Percentiles rank a stretch among this genome's conserved stretches.
These are phyloP conservation scores for Camponotus fellah DNA, from an alignment of 2,888 invertebrate genomes.

Conservation along the genomic window DNA sequence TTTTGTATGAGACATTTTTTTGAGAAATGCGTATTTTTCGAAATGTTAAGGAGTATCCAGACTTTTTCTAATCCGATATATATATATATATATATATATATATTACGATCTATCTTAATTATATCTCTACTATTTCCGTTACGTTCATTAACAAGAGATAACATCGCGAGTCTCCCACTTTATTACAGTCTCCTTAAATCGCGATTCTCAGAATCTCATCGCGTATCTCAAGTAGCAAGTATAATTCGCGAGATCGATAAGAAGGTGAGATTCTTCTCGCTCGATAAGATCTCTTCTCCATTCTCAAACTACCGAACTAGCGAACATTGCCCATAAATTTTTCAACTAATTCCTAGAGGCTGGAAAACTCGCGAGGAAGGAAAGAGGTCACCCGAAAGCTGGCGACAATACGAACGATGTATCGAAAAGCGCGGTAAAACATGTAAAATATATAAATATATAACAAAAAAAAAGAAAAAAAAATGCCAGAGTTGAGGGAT, in stretches of 20 bases:
- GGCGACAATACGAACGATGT: slow-evolving; percentile 21
- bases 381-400: neutral
- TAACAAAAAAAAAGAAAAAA: too few species aligned
- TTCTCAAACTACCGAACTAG: neutral
- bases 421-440: slow-evolving; percentile 16
- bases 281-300: slow-evolving; percentile 38
- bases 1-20: too few species aligned
- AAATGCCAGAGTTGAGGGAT: neutral
- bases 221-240: slow-evolving; percentile 1
- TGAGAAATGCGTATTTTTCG: too few species aligned
- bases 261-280: neutral
- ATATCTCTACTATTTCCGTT: neutral
- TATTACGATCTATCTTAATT: neutral
- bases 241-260: slow-evolving; percentile 26
- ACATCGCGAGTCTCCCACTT: neutral
- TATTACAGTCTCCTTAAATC: neutral
- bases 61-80: too few species aligned
- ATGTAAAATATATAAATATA: neutral
- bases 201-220: slow-evolving; percentile 1
- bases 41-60: too few species aligned
- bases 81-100: too few species aligned
- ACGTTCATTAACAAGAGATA: neutral
- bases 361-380: slow-evolving; percentile 12
- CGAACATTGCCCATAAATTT: slow-evolving; percentile 42
- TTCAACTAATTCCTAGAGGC: slow-evolving; percentile 38